A percentile compares a stretch with the other conserved stretches of the same genome.
Evolutionary conservation across 2,797 vertebrate species (phyloP).

Genomic region (Periparus ater): DNA sequence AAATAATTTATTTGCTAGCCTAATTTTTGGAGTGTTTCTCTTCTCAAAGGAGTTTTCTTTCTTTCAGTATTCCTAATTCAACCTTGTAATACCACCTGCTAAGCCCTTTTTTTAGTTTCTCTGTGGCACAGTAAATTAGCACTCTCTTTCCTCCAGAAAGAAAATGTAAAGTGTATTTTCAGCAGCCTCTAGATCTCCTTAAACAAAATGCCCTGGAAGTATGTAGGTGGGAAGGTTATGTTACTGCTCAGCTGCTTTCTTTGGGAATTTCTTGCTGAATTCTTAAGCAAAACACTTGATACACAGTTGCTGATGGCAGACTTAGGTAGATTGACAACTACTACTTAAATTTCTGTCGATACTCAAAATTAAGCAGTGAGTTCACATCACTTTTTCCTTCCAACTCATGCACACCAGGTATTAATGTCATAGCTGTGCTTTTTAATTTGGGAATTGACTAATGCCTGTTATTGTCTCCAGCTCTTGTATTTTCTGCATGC

Average conservation of each 20-base stretch:
- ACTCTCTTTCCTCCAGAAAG: neutral
- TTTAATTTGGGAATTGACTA: neutral
- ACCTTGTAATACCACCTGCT: neutral
- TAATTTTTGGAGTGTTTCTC: neutral
- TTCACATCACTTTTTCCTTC: neutral
- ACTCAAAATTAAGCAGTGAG: neutral
- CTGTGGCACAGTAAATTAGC: neutral
- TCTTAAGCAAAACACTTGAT: neutral
- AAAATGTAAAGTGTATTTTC: neutral
- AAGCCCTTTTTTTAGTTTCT: neutral
- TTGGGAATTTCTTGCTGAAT: neutral
- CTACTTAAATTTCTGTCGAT: neutral
- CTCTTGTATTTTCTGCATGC: neutral
- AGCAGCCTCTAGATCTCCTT: neutral
- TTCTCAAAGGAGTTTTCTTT: neutral
- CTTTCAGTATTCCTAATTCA: neutral
- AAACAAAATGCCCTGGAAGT: neutral
- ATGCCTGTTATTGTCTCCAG: neutral
- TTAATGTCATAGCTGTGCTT: neutral
- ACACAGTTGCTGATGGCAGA: neutral
- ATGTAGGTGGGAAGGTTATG: neutral
- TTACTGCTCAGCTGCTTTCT: neutral
- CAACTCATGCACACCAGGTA: rapidly evolving
- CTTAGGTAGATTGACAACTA: neutral
- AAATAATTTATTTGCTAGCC: neutral